Evolutionary conservation across 1,140 invertebrate species (phyloP).

Genomic region (Pogonomyrmex californicus): DNA sequence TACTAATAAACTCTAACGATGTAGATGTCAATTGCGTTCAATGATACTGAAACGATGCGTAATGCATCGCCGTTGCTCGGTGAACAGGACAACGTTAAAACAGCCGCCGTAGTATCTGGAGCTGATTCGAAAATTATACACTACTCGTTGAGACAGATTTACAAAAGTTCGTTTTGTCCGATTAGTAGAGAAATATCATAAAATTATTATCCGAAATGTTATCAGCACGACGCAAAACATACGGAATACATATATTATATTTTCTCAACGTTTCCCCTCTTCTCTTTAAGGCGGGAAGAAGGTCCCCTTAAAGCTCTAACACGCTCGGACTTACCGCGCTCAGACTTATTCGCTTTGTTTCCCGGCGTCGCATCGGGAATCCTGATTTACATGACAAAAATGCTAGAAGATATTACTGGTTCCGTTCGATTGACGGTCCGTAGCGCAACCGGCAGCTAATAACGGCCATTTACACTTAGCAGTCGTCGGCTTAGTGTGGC

Average conservation of each 20-base stretch:
- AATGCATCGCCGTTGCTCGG: conserved; percentile 63
- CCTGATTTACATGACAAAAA: neutral
- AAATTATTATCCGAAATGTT: neutral
- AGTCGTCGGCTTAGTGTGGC: conserved; percentile 69
- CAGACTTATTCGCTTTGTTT: neutral
- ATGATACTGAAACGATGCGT: conserved; percentile 72
- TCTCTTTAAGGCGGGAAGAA: neutral
- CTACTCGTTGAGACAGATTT: neutral
- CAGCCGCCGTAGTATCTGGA: neutral
- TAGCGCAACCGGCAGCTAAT: conserved; percentile 46
- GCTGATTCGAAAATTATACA: neutral
- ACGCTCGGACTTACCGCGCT: neutral
- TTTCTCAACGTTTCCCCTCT: neutral
- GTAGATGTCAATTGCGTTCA: conserved; percentile 75
- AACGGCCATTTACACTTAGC: conserved; percentile 73
- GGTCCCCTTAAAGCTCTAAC: neutral
- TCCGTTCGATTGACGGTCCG: conserved; percentile 41
- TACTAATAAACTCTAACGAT: conserved; percentile 64
- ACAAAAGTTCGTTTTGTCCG: neutral
- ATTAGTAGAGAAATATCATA: neutral
- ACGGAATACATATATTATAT: neutral
- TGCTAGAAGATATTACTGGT: conserved; percentile 46
- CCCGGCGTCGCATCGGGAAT: neutral
- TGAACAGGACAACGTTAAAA: conserved; percentile 42
- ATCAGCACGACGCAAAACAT: no score